Evolutionary conservation across 2,888 invertebrate genomes (phyloP).

Genomic region (Agrotis exclamationis): DNA sequence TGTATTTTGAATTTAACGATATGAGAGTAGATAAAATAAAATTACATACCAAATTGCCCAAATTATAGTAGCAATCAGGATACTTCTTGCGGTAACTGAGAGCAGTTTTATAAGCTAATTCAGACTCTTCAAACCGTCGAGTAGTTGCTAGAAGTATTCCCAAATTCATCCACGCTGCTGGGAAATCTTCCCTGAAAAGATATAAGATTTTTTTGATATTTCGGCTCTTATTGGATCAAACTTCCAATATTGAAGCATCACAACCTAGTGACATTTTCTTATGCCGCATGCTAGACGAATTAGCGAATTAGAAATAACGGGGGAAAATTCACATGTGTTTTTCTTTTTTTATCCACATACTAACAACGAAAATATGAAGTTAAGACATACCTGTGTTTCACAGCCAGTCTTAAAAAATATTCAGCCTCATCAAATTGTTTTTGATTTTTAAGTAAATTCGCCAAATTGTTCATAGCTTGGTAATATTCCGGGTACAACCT

Average conservation of each 20-base stretch:
- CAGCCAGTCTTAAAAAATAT: constrained; percentile 93
- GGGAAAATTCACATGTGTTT: no score
- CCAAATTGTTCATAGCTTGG: constrained; percentile 98
- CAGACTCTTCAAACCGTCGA: constrained; percentile 93
- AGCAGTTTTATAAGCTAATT: constrained; percentile 95
- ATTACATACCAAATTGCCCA: constrained; percentile 96
- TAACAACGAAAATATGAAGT: no score
- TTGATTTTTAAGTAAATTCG: constrained; percentile 95
- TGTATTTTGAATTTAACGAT: no score
- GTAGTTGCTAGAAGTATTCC: constrained; percentile 97
- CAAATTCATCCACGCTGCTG: constrained; percentile 99
- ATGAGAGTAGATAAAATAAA: neutral
- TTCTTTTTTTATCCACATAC: no score
- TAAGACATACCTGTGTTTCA: constrained; percentile 92
- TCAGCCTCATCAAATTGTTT: constrained; percentile 94
- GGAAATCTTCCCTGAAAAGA: constrained; percentile 94
- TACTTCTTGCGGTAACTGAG: constrained; percentile 94
- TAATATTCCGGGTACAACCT: constrained; percentile 95
- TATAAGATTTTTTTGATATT: no score
- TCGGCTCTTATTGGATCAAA: no score
- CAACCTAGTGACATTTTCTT: no score
- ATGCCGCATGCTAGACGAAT: no score
- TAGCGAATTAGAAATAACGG: no score
- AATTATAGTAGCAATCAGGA: constrained; percentile 98
- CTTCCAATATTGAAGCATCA: no score